Conservation (phyloP, 1,140 invertebrate genomes). For the Chelonus insularis region DNA sequence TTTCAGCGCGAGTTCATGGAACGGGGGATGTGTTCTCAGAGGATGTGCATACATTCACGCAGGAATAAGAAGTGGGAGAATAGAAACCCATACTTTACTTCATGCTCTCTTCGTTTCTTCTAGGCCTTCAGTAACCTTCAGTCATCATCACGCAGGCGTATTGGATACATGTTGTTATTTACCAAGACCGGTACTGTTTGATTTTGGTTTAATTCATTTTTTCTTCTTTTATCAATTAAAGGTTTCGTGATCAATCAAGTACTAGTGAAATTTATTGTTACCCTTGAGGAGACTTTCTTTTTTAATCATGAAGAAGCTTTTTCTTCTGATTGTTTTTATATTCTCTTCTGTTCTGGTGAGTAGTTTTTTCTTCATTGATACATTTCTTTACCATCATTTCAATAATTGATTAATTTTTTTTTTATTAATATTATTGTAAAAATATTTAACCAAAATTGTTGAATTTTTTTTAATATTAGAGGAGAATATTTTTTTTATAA, state of each 20-base stretch:
- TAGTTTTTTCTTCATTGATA: neutral
- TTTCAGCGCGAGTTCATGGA: neutral
- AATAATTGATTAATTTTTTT: neutral
- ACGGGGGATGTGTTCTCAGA: no score
- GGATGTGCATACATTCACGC: no score
- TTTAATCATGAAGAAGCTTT: no score
- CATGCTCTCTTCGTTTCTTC: constrained; percentile 3
- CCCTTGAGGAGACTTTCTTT: no score
- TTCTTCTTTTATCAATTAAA: neutral
- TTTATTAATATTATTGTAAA: neutral
- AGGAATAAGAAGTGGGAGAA: neutral
- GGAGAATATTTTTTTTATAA: neutral
- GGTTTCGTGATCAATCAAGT: no score
- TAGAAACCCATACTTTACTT: neutral
- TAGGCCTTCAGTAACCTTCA: constrained; percentile 31
- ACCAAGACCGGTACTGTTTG: neutral
- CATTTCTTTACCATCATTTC: neutral
- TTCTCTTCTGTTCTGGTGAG: neutral
- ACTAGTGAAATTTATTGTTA: no score
- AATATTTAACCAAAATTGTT: no score
- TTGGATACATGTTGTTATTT: neutral
- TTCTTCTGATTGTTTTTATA: neutral
- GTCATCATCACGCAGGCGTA: constrained; percentile 40
- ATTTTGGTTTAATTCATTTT: neutral
- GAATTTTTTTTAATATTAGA: neutral